A percentile compares a stretch with the other conserved stretches of the same genome.
Evolutionary conservation across 2,888 invertebrate genomes (phyloP).

Genomic region (Ctenicera cuprea): DNA sequence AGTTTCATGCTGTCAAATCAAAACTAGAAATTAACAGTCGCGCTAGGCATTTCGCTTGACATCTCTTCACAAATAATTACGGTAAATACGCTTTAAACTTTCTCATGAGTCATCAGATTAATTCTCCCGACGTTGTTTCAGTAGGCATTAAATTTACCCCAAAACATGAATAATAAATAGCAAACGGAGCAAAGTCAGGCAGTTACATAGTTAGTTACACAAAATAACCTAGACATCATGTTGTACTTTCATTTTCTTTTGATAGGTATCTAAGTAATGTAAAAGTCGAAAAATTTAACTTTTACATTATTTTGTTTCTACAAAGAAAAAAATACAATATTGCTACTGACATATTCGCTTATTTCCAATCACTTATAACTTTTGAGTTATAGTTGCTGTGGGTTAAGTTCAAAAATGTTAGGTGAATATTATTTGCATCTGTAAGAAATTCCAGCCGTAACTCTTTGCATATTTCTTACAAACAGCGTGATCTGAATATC

Average conservation of each 20-base stretch:
- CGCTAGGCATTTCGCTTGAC: not conserved
- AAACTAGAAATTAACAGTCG: not conserved
- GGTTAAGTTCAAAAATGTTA: not conserved
- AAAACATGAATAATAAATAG: not conserved
- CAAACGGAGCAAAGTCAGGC: too few relatives aligned
- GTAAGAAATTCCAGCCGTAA: not conserved
- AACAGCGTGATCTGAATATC: not conserved
- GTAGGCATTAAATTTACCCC: not conserved
- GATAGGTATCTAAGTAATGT: too few relatives aligned
- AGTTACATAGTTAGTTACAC: too few relatives aligned
- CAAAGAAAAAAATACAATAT: too few relatives aligned
- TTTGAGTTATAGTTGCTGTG: too few relatives aligned
- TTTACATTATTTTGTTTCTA: too few relatives aligned
- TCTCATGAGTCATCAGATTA: not conserved
- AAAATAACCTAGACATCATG: too few relatives aligned
- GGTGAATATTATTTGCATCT: not conserved
- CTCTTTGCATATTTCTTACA: slow-evolving; percentile 12
- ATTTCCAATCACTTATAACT: too few relatives aligned
- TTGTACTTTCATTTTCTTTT: too few relatives aligned
- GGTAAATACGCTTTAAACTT: not conserved
- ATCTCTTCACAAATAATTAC: not conserved
- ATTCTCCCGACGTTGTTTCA: not conserved
- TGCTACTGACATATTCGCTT: too few relatives aligned
- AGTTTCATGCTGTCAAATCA: not conserved
- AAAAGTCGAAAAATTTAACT: too few relatives aligned